Evolutionary conservation across 2,113 vertebrate genomes (phyloP).

Genomic region (Prionailurus viverrinus): DNA sequence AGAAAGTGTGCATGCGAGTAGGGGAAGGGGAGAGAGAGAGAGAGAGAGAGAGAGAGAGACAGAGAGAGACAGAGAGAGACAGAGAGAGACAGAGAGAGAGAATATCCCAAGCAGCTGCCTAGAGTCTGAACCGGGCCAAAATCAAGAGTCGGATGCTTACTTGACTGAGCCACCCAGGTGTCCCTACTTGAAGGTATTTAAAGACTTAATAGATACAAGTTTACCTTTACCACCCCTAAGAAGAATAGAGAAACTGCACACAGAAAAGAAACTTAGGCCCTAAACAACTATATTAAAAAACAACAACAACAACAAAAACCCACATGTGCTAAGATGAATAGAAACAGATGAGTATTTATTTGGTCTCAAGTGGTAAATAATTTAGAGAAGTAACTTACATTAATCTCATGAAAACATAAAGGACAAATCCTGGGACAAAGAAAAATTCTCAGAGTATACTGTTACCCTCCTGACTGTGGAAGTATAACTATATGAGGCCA

Average conservation of each 20-base stretch:
- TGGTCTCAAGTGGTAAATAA: neutral
- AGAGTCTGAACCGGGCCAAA: too few relatives aligned
- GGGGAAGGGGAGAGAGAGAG: too few relatives aligned
- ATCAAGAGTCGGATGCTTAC: too few relatives aligned
- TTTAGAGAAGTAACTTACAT: neutral
- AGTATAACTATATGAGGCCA: neutral
- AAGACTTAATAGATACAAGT: neutral
- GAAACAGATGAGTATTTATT: neutral
- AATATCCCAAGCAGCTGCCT: too few relatives aligned
- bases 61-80: too few relatives aligned
- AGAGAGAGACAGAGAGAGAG: too few relatives aligned
- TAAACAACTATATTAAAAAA: neutral
- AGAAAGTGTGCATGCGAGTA: too few relatives aligned
- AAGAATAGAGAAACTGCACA: neutral
- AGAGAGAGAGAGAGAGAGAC: too few relatives aligned
- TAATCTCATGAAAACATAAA: conserved; percentile 16
- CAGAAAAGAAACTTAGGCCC: neutral
- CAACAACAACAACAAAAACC: neutral
- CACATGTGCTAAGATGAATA: neutral
- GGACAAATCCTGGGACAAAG: neutral
- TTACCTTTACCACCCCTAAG: neutral
- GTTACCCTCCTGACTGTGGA: neutral
- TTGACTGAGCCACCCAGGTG: too few relatives aligned
- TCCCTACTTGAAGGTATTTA: conserved; percentile 7
- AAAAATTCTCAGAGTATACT: neutral